These are phyloP conservation scores for Lophotriccus pileatus DNA, from an alignment of 2,797 vertebrate genomes.

Conservation along the genomic window DNA sequence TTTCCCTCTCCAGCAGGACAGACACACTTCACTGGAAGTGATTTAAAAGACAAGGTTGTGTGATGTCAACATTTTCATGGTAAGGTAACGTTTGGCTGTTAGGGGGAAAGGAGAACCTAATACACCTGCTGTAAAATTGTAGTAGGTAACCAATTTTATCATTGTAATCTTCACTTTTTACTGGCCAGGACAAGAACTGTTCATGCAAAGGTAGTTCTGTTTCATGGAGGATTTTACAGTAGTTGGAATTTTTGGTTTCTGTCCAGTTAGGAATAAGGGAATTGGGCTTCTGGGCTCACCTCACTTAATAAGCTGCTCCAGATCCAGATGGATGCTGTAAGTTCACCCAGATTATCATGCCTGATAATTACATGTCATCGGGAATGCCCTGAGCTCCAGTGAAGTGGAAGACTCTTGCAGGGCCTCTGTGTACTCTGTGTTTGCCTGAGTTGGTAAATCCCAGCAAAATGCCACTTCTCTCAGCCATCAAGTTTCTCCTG, in stretches of 20 bases:
- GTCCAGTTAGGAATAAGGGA: not conserved
- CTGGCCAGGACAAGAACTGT: not conserved
- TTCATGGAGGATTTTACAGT: accelerated
- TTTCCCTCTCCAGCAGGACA: not conserved
- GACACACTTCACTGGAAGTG: not conserved
- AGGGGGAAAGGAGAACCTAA: not conserved
- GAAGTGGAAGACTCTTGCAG: not conserved
- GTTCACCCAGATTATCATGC: not conserved
- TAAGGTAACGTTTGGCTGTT: not conserved
- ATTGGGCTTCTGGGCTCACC: not conserved
- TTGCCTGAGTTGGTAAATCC: not conserved
- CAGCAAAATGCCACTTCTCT: not conserved
- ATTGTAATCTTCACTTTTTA: not conserved
- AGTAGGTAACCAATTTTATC: not conserved
- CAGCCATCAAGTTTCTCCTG: not conserved
- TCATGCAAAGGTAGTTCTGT: not conserved
- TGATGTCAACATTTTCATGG: accelerated
- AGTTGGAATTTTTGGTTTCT: not conserved
- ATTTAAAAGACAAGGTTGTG: not conserved
- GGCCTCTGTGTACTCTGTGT: not conserved
- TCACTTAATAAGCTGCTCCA: not conserved
- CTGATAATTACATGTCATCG: not conserved
- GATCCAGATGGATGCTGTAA: not conserved
- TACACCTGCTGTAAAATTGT: not conserved
- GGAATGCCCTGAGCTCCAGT: not conserved